A percentile compares a stretch with the other conserved stretches of the same genome.
These are phyloP conservation scores for Delichon dasypus DNA, from an alignment of 2,797 vertebrate species.

Conservation along the genomic window DNA sequence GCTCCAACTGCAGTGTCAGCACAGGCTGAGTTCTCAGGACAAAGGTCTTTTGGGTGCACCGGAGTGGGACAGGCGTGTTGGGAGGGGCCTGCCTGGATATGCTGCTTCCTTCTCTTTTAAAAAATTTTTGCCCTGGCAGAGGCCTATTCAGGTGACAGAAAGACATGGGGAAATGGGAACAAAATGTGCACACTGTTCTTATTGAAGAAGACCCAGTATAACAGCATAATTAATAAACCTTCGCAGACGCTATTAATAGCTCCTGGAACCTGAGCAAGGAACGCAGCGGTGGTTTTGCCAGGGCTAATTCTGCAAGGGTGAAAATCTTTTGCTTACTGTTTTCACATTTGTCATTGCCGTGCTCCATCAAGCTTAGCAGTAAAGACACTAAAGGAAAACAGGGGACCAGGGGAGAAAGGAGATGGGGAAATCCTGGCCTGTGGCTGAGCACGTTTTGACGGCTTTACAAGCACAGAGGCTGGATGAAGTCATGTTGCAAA, in stretches of 20 bases:
- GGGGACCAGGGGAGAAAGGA: background rate
- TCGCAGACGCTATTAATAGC: constrained; percentile 44
- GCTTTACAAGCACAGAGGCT: constrained; percentile 39
- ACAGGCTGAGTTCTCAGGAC: background rate
- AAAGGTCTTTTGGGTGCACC: background rate
- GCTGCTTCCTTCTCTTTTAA: background rate
- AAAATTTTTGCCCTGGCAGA: background rate
- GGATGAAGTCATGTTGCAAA: constrained; percentile 45
- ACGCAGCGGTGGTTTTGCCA: background rate
- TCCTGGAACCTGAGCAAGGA: constrained; percentile 30
- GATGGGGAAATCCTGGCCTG: constrained; percentile 8
- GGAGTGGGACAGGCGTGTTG: background rate
- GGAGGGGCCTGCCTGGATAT: background rate
- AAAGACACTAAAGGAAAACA: constrained; percentile 49
- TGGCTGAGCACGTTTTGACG: background rate
- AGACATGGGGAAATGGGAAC: background rate
- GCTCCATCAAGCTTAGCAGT: constrained; percentile 43
- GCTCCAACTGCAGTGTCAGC: background rate
- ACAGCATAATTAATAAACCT: constrained; percentile 47
- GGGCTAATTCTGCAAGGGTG: background rate
- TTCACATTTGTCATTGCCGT: constrained; percentile 40
- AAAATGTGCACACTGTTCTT: background rate
- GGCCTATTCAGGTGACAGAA: constrained; percentile 22
- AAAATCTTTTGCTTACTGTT: constrained; percentile 51
- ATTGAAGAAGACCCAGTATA: background rate